phyloP scores from a whole-genome alignment of 1,140 invertebrate genomes.

The Drosophila baimaii region DNA sequence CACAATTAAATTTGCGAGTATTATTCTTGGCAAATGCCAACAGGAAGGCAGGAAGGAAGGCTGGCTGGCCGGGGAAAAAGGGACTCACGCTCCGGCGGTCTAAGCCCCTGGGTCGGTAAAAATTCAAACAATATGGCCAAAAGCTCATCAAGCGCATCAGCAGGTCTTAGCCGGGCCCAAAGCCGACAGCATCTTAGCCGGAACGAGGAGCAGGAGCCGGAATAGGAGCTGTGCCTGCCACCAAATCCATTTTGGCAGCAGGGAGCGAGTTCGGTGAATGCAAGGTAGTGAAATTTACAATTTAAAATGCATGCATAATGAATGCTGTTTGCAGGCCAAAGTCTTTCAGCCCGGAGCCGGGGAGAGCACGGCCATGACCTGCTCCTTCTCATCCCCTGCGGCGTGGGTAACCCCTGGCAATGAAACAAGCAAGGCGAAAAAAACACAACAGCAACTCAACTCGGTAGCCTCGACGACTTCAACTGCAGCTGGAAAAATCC shows the following conservation, averaged over 20 bases:
- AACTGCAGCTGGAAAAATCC: constrained; percentile 54
- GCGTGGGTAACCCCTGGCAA: constrained; percentile 6
- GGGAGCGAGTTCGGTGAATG: constrained; percentile 6
- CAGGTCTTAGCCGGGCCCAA: constrained; percentile 63
- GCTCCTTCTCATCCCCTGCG: not conserved
- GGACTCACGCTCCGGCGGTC: constrained; percentile 22
- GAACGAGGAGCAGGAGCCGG: constrained; percentile 21
- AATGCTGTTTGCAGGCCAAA: constrained; percentile 68
- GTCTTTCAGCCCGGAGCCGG: constrained; percentile 41
- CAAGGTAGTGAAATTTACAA: constrained; percentile 71
- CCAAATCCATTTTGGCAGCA: constrained; percentile 54
- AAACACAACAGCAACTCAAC: constrained; percentile 44
- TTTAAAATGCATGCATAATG: constrained; percentile 80
- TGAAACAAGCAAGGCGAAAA: constrained; percentile 19
- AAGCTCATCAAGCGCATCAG: constrained; percentile 77
- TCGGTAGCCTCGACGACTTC: constrained; percentile 25
- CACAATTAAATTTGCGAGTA: constrained; percentile 52
- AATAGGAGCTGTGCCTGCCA: constrained; percentile 39
- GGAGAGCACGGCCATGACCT: constrained; percentile 30
- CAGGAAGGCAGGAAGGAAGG: constrained; percentile 7
- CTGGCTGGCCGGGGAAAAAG: not conserved
- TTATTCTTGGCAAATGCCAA: constrained; percentile 42
- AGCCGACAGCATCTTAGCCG: constrained; percentile 46
- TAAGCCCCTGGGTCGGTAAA: constrained; percentile 48
- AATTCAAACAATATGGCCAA: constrained; percentile 72